Conservation (phyloP, 1,140 invertebrate species). For the Drosophila insularis region DNA sequence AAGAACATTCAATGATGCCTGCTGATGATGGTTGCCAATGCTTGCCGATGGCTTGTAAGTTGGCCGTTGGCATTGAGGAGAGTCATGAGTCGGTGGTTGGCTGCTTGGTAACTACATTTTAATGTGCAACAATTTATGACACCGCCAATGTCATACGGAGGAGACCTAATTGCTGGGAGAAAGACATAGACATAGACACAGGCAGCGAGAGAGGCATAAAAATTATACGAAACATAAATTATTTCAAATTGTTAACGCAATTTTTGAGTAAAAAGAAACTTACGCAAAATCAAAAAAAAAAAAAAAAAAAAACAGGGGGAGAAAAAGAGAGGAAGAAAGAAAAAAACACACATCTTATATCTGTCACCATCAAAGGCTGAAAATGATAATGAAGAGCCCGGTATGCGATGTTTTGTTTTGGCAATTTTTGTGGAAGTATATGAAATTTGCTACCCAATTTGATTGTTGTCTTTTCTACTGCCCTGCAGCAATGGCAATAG, state of each 20-base stretch:
- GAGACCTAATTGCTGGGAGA: conserved; percentile 18
- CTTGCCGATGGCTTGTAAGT: conserved; percentile 5
- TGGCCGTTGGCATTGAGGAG: conserved; percentile 28
- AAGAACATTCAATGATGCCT: conserved; percentile 8
- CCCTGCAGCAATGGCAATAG: background rate
- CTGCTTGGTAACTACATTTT: conserved; percentile 29
- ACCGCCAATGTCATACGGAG: conserved; percentile 35
- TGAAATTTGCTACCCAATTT: conserved; percentile 43
- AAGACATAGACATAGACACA: background rate
- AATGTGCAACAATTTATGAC: conserved; percentile 51
- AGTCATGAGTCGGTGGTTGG: background rate
- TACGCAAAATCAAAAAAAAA: too few species aligned
- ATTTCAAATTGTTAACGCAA: conserved; percentile 48
- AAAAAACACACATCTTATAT: conserved; percentile 21
- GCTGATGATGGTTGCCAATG: background rate
- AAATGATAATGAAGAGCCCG: conserved; percentile 57
- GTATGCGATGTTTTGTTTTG: conserved; percentile 37
- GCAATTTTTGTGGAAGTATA: conserved; percentile 28
- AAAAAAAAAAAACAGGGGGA: background rate
- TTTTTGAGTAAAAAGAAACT: conserved; percentile 19
- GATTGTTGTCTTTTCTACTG: conserved; percentile 15
- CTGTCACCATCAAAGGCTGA: conserved; percentile 20
- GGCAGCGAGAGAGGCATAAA: conserved; percentile 8
- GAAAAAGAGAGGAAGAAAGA: background rate
- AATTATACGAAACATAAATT: conserved; percentile 51